A percentile compares a stretch with the other conserved stretches of the same genome.
Evolutionary conservation across 2,888 invertebrate genomes (phyloP).

Genomic region (Melieria crassipennis): DNA sequence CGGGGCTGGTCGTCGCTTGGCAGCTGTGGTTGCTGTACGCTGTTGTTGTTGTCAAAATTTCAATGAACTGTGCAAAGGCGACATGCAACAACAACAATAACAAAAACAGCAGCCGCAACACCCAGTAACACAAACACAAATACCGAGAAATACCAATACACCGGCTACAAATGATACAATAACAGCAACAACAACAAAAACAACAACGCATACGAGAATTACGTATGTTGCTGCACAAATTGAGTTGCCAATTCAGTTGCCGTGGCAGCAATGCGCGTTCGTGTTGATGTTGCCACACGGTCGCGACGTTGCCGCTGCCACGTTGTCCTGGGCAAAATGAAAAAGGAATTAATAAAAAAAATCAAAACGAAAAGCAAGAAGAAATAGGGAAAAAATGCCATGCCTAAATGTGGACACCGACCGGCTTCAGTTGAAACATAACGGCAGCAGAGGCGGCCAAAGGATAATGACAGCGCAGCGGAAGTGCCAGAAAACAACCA

Average conservation of each 20-base stretch:
- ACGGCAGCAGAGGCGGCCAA: not conserved
- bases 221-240: not conserved
- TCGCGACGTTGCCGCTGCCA: not conserved
- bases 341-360: not conserved
- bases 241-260: not conserved
- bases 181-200: too few relatives aligned
- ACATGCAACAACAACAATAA: slow-evolving; percentile 4
- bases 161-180: too few relatives aligned
- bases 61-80: not conserved
- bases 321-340: not conserved
- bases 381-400: not conserved
- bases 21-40: slow-evolving; percentile 17
- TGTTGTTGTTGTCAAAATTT: slow-evolving; percentile 7
- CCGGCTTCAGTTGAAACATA: not conserved
- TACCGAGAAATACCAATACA: not conserved
- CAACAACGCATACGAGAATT: too few relatives aligned
- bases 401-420: not conserved
- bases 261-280: not conserved
- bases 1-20: too few relatives aligned
- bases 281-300: not conserved
- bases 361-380: not conserved
- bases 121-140: not conserved
- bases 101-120: slow-evolving; percentile 9
- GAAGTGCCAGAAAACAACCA: not conserved
- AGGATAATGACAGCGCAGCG: slow-evolving; percentile 3